Percentiles rank a stretch among this genome's conserved stretches.
Conservation (phyloP, 2,797 vertebrate genomes). For the Malurus leucopterus region DNA sequence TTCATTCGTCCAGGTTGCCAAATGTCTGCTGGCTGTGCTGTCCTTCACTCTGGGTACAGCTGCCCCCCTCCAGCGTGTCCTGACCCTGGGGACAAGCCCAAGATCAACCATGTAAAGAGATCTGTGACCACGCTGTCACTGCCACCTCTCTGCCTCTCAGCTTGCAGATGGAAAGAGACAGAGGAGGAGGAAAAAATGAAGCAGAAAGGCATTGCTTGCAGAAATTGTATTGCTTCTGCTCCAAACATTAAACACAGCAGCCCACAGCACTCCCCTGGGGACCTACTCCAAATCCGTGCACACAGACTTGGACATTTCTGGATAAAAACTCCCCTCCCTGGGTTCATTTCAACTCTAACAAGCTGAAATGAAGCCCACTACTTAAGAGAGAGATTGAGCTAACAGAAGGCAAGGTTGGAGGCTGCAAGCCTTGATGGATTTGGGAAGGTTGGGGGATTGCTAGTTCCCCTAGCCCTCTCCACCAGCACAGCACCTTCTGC, state of each 20-base stretch:
- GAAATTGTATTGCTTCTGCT: slow-evolving; percentile 5
- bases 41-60: not conserved
- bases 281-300: not conserved
- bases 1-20: not conserved
- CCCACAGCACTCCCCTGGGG: not conserved
- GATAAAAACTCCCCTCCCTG: not conserved
- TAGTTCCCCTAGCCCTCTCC: not conserved
- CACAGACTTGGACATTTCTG: not conserved
- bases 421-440: not conserved
- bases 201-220: not conserved
- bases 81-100: not conserved
- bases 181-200: not conserved
- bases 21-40: not conserved
- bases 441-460: not conserved
- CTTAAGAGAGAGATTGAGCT: not conserved
- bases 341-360: not conserved
- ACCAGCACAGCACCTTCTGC: not conserved
- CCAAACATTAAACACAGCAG: not conserved
- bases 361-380: not conserved
- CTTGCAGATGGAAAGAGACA: not conserved
- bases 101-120: not conserved
- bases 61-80: not conserved
- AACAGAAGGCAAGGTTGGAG: not conserved
- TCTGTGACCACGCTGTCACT: not conserved
- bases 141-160: not conserved